These are phyloP conservation scores for Pseudomyrmex sp. DNA, from an alignment of 1,140 invertebrate species.

Conservation along the genomic window DNA sequence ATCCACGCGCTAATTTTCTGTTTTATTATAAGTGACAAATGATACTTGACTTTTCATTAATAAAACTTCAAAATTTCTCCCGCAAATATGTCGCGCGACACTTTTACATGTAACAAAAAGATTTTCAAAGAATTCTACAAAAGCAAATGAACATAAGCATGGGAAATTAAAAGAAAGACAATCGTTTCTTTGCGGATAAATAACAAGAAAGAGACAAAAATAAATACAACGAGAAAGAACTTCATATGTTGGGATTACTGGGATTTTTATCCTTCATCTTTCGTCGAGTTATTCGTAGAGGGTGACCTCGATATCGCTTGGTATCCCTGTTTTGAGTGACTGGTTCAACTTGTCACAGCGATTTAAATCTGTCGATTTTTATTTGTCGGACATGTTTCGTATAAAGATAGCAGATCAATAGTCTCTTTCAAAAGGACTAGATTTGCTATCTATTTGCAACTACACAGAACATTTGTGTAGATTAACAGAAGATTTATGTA, in stretches of 20 bases:
- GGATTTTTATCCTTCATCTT: constrained; percentile 46
- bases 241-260: constrained; percentile 67
- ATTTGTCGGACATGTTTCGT: not conserved
- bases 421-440: not conserved
- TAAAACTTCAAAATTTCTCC: constrained; percentile 5
- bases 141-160: not conserved
- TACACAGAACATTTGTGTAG: not conserved
- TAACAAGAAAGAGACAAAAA: constrained; percentile 11
- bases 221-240: constrained; percentile 45
- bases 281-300: constrained; percentile 32
- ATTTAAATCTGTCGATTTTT: constrained; percentile 23
- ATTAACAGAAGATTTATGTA: not conserved
- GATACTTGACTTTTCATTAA: no score
- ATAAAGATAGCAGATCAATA: constrained; percentile 7
- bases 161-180: not conserved
- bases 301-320: constrained; percentile 37
- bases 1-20: no score
- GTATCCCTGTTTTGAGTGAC: constrained; percentile 33
- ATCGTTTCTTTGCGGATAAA: constrained; percentile 22
- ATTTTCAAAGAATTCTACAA: not conserved
- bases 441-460: not conserved
- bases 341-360: constrained; percentile 5
- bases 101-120: constrained; percentile 29
- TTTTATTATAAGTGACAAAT: no score
- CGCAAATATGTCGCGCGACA: not conserved